phyloP scores from a whole-genome alignment of 2,888 invertebrate genomes.

The Ferrisia virgata region DNA sequence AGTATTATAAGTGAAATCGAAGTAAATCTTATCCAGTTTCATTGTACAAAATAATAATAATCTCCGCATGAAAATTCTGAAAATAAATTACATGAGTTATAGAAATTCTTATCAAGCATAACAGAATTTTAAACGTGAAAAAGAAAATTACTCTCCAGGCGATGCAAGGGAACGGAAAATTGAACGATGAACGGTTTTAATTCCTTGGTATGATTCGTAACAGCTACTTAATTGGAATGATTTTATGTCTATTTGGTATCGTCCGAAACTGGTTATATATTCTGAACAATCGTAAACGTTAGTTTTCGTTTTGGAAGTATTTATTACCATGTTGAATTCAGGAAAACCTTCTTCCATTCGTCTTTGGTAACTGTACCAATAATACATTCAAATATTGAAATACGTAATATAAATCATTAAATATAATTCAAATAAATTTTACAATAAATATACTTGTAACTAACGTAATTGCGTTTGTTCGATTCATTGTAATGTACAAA shows the following conservation, averaged over 20 bases:
- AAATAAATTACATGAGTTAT: not conserved
- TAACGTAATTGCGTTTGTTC: not conserved
- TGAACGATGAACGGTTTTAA: not conserved
- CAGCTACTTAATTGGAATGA: constrained; percentile 33
- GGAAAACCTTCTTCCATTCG: constrained; percentile 32
- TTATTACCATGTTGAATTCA: constrained; percentile 21
- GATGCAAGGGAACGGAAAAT: not conserved
- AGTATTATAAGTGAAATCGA: constrained; percentile 33
- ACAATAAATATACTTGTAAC: not conserved
- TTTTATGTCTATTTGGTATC: constrained; percentile 16
- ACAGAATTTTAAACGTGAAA: not conserved
- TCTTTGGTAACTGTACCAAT: not conserved
- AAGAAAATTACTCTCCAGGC: constrained; percentile 32
- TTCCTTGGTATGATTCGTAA: constrained; percentile 1
- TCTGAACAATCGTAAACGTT: not conserved
- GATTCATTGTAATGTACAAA: constrained; percentile 27
- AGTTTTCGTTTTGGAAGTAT: constrained; percentile 31
- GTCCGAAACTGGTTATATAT: not conserved
- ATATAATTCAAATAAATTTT: not conserved
- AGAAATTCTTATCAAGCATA: not conserved
- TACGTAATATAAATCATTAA: not conserved
- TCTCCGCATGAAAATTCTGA: constrained; percentile 8
- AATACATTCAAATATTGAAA: too few species aligned
- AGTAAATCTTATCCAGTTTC: constrained; percentile 7
- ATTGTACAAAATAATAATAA: not conserved